Conservation (phyloP, 1,140 invertebrate genomes). For the Euglossa dilemma region DNA sequence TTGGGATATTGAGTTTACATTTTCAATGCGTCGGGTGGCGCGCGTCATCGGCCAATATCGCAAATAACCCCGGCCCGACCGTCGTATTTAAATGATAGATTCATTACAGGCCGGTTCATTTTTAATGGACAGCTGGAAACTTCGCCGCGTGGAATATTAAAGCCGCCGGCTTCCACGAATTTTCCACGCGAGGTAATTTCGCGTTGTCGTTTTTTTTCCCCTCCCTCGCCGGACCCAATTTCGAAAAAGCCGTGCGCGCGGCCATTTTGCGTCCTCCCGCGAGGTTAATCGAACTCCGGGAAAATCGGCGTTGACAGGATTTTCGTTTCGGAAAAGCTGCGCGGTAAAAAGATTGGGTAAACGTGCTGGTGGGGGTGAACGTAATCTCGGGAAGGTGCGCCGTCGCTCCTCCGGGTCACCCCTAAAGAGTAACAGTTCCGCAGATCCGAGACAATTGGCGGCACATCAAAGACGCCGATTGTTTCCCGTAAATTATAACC, state of each 20-base stretch:
- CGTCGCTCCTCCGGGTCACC: neutral
- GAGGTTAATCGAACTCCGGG: too few species aligned
- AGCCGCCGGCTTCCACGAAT: neutral
- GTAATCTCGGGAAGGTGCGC: constrained; percentile 32
- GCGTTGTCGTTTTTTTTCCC: neutral
- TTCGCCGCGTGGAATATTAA: neutral
- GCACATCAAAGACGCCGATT: constrained; percentile 81
- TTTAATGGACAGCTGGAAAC: neutral
- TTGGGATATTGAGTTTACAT: constrained; percentile 62
- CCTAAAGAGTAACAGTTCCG: constrained; percentile 28
- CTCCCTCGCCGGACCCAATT: neutral
- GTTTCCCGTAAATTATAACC: constrained; percentile 83
- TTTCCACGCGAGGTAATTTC: neutral
- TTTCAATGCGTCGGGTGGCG: constrained; percentile 48
- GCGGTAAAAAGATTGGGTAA: constrained; percentile 28
- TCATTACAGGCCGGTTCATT: neutral
- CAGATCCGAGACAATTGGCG: constrained; percentile 75
- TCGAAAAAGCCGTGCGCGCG: too few species aligned
- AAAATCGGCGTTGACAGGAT: neutral
- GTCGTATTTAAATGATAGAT: constrained; percentile 24
- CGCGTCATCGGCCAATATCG: constrained; percentile 42
- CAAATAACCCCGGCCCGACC: constrained; percentile 17
- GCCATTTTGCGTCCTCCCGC: neutral
- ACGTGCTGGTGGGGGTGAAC: constrained; percentile 7
- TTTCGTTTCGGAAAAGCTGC: neutral